Percentiles rank a stretch among this genome's conserved stretches.
These are phyloP conservation scores for Ceratina australensis DNA, from an alignment of 1,140 invertebrate species.

Conservation along the genomic window DNA sequence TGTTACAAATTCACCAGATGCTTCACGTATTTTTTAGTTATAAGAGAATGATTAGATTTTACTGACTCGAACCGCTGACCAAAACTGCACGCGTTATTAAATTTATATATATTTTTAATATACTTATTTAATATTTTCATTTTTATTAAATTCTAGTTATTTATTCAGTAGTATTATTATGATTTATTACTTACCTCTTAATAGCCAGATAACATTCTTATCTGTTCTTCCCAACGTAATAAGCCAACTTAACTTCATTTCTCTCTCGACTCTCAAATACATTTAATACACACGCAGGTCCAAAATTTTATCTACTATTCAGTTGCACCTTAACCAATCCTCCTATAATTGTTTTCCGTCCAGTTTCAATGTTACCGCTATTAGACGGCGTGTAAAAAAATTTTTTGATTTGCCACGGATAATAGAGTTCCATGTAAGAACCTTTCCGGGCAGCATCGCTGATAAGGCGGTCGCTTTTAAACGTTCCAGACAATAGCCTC, in stretches of 20 bases:
- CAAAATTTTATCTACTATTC: neutral
- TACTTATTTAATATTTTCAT: no score
- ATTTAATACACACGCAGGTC: neutral
- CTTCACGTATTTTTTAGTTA: no score
- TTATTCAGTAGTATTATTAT: no score
- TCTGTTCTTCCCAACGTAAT: neutral
- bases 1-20: no score
- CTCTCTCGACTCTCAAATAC: neutral
- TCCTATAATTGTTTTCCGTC: conserved; percentile 13
- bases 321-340: neutral
- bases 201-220: neutral
- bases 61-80: no score
- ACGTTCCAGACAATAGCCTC: conserved; percentile 33
- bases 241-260: neutral
- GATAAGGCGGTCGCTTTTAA: conserved; percentile 39
- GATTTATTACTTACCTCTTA: no score
- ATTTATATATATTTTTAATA: no score
- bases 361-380: neutral
- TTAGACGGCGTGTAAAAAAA: neutral
- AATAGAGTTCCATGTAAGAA: conserved; percentile 31
- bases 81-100: no score
- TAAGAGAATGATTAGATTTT: no score
- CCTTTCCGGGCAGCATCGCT: conserved; percentile 7
- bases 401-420: conserved; percentile 12
- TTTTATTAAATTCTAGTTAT: no score